Conservation (phyloP, 2,888 invertebrate genomes). For the Rhabditophanes sp. region DNA sequence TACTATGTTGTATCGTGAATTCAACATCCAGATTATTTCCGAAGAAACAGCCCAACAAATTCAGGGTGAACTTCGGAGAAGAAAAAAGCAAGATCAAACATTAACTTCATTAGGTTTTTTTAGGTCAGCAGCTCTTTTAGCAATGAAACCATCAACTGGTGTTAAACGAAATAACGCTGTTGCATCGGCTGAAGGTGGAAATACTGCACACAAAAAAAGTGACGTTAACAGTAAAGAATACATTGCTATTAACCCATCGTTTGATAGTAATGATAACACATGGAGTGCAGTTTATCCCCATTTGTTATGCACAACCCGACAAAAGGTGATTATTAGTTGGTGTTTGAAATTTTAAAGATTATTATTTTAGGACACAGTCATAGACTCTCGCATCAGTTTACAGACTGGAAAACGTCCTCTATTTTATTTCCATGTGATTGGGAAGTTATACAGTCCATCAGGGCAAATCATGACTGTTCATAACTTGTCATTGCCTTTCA, state of each 20-base stretch:
- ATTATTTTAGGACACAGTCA: slow-evolving; percentile 15
- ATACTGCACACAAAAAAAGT: slow-evolving; percentile 20
- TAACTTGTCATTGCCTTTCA: slow-evolving; percentile 20
- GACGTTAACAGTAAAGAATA: slow-evolving; percentile 23
- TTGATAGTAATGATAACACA: slow-evolving; percentile 12
- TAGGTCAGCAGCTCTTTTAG: slow-evolving; percentile 19
- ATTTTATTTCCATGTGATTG: slow-evolving; percentile 21
- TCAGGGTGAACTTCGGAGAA: slow-evolving; percentile 6
- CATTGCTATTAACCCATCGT: slow-evolving; percentile 17
- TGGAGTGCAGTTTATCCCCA: slow-evolving; percentile 23
- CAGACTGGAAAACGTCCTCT: slow-evolving; percentile 19
- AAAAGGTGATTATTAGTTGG: slow-evolving; percentile 10
- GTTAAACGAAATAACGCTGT: slow-evolving; percentile 18
- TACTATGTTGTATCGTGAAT: slow-evolving; percentile 6
- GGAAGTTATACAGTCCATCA: slow-evolving; percentile 20
- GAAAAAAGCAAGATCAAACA: background rate
- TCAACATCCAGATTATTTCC: slow-evolving; percentile 11
- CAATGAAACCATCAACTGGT: slow-evolving; percentile 24
- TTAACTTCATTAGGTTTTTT: slow-evolving; percentile 10
- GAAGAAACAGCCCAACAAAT: slow-evolving; percentile 16
- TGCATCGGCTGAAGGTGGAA: slow-evolving; percentile 12
- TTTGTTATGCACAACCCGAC: slow-evolving; percentile 19
- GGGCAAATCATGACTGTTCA: slow-evolving; percentile 16
- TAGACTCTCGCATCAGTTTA: slow-evolving; percentile 11
- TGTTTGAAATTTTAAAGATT: slow-evolving; percentile 1